phyloP scores from a whole-genome alignment of 2,113 vertebrate species.

The Chionodraco myersi region DNA sequence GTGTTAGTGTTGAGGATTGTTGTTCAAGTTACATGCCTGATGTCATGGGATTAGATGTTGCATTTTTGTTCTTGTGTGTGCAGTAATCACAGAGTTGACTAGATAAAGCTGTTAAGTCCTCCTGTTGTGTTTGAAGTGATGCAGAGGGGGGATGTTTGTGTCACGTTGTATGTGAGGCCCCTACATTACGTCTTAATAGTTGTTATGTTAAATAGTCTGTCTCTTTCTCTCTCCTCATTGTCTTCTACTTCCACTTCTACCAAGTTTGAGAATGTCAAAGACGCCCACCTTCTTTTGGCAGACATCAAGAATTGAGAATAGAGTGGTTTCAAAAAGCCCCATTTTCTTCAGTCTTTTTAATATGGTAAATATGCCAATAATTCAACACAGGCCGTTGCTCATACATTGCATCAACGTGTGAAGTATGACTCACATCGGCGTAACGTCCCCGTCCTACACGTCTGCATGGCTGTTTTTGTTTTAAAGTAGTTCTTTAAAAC shows the following conservation, averaged over 20 bases:
- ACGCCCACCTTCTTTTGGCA: too few relatives aligned
- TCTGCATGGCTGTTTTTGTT: conserved; percentile 43
- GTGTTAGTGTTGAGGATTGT: conserved; percentile 4
- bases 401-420: conserved; percentile 17
- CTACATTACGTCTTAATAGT: conserved; percentile 11
- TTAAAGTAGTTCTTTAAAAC: conserved; percentile 1
- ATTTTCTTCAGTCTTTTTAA: too few relatives aligned
- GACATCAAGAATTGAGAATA: too few relatives aligned
- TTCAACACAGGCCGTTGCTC: conserved; percentile 14
- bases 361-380: conserved; percentile 27
- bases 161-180: conserved; percentile 34
- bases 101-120: conserved; percentile 38
- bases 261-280: neutral
- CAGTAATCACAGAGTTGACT: conserved; percentile 37
- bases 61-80: conserved; percentile 45
- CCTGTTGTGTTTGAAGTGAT: conserved; percentile 56
- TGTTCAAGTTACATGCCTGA: conserved; percentile 5
- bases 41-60: conserved; percentile 36
- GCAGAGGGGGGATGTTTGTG: conserved; percentile 64
- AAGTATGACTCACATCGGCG: conserved; percentile 50
- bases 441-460: conserved; percentile 43
- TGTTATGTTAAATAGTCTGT: conserved; percentile 21
- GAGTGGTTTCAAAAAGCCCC: too few relatives aligned
- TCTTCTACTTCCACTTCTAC: neutral
- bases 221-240: neutral